Base-by-base conservation (phyloP, 1,140 invertebrate genomes). In the Oncopodura yosiiana region DNA sequence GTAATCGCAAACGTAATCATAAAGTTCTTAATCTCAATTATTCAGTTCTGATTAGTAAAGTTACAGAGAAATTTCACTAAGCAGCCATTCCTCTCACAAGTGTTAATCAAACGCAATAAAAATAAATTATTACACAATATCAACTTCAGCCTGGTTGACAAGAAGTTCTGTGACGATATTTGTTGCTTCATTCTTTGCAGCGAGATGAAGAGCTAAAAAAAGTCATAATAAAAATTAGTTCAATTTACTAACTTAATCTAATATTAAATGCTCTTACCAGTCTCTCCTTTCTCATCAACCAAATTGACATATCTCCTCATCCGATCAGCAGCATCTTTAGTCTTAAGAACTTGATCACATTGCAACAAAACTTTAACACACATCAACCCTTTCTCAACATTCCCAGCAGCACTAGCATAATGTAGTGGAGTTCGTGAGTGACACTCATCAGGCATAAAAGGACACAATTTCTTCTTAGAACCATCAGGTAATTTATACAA, bases 331-430 rank as follows among this genome's bases (percentile, higher is more conserved):
- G 38, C 29, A 32, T 43, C 34, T 34, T 46, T 41, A 9, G 11
- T 16, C 38, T 44, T 41, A 12, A 29, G 14, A 11, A 56, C 9
- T 12, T 49, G 21, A 30, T 37, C 29, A 21, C 39, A 50, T 30
- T 56, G 37, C n/a, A 56, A 23, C 16, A 56, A 29, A 16, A 56
- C 44, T 37, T 56, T 56, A 3, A 43, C 41, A n/a, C 54, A 50
- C 29, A 50, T 36, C 27, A 56, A 27, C 27, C 54, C 54, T 37
- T 56, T 56, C 23, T 56, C 46, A 18, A 56, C 54, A 11, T 56
- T 49, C 30, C 54, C 49, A 3, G 54, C 41, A 9, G 39, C n/a
- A 9, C 32, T 32, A 2, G 54, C 54, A 38, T 56, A 56, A 37
- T 56, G 54, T 3, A 56, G 19, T 8, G 54, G 46, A 34, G 46